phyloP scores from a whole-genome alignment of 2,113 vertebrate species.

The Lanius ludovicianus region DNA sequence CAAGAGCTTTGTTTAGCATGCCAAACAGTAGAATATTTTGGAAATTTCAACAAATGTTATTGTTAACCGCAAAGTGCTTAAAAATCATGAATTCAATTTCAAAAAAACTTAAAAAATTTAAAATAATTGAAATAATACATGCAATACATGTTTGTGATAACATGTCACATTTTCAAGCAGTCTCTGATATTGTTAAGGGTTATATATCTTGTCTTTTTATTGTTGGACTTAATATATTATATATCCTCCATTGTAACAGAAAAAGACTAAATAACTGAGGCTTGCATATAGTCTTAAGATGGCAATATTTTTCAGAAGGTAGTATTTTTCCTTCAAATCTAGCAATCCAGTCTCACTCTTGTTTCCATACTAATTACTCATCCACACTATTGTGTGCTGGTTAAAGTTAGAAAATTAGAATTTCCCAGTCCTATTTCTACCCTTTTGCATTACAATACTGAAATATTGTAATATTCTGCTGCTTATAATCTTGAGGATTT shows the following conservation, averaged over 20 bases:
- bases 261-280: not conserved
- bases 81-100: not conserved
- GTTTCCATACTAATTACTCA: conserved; percentile 11
- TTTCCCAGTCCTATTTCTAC: not conserved
- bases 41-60: not conserved
- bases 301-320: conserved; percentile 7
- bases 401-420: not conserved
- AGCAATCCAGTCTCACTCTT: not conserved
- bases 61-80: not conserved
- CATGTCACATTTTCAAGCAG: not conserved
- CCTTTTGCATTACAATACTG: not conserved
- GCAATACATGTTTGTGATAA: not conserved
- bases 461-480: not conserved
- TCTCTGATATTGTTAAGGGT: not conserved
- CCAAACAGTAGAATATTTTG: not conserved
- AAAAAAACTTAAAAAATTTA: not conserved
- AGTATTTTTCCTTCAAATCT: conserved; percentile 8
- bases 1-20: not conserved
- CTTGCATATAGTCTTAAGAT: not conserved
- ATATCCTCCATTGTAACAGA: not conserved
- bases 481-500: not conserved
- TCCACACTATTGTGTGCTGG: not conserved
- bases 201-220: not conserved
- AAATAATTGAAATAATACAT: not conserved
- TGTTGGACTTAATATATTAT: not conserved